phyloP scores from a whole-genome alignment of 1,140 invertebrate species.

The Maniola jurtina region DNA sequence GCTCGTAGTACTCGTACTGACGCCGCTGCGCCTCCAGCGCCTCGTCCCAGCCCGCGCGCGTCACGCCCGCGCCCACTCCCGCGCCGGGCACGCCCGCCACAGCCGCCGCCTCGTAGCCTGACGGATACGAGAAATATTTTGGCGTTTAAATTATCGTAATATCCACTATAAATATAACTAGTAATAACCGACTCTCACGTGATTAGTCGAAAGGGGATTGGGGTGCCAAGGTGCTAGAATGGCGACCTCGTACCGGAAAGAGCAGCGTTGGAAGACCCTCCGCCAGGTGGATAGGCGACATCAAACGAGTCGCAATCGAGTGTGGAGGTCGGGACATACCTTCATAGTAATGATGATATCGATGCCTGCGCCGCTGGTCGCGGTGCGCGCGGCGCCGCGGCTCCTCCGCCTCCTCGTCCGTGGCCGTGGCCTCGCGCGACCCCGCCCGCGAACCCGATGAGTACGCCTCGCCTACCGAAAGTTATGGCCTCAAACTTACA shows the following conservation, averaged over 20 bases:
- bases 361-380: conserved; percentile 46
- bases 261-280: too few relatives aligned
- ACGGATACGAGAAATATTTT: conserved; percentile 2
- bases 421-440: conserved; percentile 59
- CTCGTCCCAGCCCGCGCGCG: conserved; percentile 47
- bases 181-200: too few relatives aligned
- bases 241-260: too few relatives aligned
- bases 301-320: too few relatives aligned
- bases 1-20: conserved; percentile 86
- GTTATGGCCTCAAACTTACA: too few relatives aligned
- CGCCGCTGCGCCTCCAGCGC: conserved; percentile 78
- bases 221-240: too few relatives aligned
- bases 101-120: not conserved
- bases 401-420: conserved; percentile 49
- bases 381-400: conserved; percentile 48
- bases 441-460: conserved; percentile 62
- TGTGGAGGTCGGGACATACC: too few relatives aligned
- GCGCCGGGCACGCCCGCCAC: conserved; percentile 1
- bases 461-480: conserved; percentile 51
- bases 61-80: conserved; percentile 48
- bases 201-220: too few relatives aligned
- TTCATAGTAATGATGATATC: conserved; percentile 61
- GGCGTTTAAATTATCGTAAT: too few relatives aligned
- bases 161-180: too few relatives aligned
- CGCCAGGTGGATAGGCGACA: too few relatives aligned